These are phyloP conservation scores for Aleiodes sp. DNA, from an alignment of 1,140 invertebrate species.

Conservation along the genomic window DNA sequence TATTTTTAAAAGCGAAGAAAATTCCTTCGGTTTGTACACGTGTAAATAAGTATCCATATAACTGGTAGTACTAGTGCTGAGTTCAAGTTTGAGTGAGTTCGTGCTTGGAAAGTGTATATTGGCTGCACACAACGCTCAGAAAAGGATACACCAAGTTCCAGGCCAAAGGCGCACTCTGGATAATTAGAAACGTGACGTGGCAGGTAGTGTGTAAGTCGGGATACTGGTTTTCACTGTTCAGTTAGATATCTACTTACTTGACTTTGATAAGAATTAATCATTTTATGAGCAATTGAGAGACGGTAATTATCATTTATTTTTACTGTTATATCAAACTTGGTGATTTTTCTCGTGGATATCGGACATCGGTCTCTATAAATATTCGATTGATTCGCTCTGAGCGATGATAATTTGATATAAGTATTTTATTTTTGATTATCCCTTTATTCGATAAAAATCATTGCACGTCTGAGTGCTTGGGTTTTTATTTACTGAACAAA, in stretches of 20 bases:
- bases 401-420: too few relatives aligned
- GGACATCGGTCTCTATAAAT: too few relatives aligned
- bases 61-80: not conserved
- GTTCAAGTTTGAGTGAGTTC: constrained; percentile 23
- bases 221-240: not conserved
- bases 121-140: not conserved
- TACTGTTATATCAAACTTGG: too few relatives aligned
- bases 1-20: not conserved
- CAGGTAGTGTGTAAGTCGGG: not conserved
- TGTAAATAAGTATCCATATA: constrained; percentile 8
- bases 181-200: constrained; percentile 34
- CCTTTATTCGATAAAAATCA: too few relatives aligned
- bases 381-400: too few relatives aligned
- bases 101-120: constrained; percentile 27
- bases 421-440: too few relatives aligned
- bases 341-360: too few relatives aligned
- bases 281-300: too few relatives aligned
- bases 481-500: too few relatives aligned
- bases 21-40: not conserved
- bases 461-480: too few relatives aligned
- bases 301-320: too few relatives aligned
- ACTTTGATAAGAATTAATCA: not conserved
- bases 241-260: not conserved
- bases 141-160: not conserved
- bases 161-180: constrained; percentile 19